A percentile compares a stretch with the other conserved stretches of the same genome.
Conservation (phyloP, 2,888 invertebrate genomes). For the Argyresthia goedartella region DNA sequence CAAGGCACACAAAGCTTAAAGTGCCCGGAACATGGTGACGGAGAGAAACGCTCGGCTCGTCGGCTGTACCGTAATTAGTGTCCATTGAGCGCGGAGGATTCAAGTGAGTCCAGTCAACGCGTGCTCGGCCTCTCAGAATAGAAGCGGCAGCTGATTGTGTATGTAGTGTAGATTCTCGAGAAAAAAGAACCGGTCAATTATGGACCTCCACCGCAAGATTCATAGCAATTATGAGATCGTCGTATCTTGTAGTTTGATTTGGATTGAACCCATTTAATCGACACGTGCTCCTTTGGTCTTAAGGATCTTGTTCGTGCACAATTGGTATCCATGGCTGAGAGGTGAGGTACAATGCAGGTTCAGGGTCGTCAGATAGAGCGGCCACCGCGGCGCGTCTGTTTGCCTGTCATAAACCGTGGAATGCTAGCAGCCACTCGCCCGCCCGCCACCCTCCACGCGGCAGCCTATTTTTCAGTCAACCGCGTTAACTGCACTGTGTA, state of each 20-base stretch:
- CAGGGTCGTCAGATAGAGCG: slow-evolving; percentile 18
- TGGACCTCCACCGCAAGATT: neutral
- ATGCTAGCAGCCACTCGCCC: slow-evolving; percentile 23
- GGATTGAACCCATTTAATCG: neutral
- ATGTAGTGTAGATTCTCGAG: slow-evolving; percentile 9
- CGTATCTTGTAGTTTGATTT: neutral
- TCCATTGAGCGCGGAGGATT: slow-evolving; percentile 29
- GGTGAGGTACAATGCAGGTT: slow-evolving; percentile 16
- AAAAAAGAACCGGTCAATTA: slow-evolving; percentile 3
- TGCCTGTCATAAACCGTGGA: slow-evolving; percentile 41
- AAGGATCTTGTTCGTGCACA: too few species aligned
- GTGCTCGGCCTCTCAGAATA: slow-evolving; percentile 38
- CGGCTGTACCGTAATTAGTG: slow-evolving; percentile 48
- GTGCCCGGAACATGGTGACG: neutral
- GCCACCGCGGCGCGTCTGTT: slow-evolving; percentile 18
- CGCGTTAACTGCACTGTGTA: neutral
- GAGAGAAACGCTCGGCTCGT: neutral
- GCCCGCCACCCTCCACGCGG: slow-evolving; percentile 12
- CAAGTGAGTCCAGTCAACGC: slow-evolving; percentile 28
- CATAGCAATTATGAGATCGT: neutral
- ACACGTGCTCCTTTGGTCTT: neutral
- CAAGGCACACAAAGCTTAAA: slow-evolving; percentile 9
- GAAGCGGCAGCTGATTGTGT: slow-evolving; percentile 25
- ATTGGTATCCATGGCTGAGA: neutral
- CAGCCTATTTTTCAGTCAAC: slow-evolving; percentile 1